Conservation (phyloP, 1,140 invertebrate genomes). For the Hylaeus volcanicus region DNA sequence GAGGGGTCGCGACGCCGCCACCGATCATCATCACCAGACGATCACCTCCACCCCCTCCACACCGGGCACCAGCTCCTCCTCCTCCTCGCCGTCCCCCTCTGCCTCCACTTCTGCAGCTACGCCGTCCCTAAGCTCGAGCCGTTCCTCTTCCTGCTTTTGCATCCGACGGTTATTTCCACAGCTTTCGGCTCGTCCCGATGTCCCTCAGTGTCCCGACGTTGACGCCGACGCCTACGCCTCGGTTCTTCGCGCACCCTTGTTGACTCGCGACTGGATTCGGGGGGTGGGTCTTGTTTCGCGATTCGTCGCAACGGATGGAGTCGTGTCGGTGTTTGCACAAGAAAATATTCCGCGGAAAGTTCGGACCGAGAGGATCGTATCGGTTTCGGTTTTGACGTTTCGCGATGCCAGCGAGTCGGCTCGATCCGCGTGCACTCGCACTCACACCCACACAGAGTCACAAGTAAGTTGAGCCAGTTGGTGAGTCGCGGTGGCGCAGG, state of each 20-base stretch:
- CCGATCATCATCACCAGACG: conserved; percentile 78
- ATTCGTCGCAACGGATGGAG: no score
- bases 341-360: no score
- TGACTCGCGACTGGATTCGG: no score
- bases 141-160: conserved; percentile 36
- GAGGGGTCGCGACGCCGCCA: conserved; percentile 77
- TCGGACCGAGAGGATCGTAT: no score
- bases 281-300: no score
- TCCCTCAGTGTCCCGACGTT: background rate
- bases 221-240: background rate
- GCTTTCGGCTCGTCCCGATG: background rate
- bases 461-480: background rate
- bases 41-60: conserved; percentile 57
- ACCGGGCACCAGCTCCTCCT: conserved; percentile 54
- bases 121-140: conserved; percentile 11
- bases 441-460: conserved; percentile 1
- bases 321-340: no score
- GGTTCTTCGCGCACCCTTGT: no score
- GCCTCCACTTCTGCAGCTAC: conserved; percentile 36
- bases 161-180: conserved; percentile 16
- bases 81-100: conserved; percentile 44
- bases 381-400: no score
- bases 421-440: background rate
- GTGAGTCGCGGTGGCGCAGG: conserved; percentile 35
- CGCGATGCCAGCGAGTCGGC: no score